Evolutionary conservation across 2,113 vertebrate genomes (phyloP).

Genomic region (Phylloscopus whistleri): DNA sequence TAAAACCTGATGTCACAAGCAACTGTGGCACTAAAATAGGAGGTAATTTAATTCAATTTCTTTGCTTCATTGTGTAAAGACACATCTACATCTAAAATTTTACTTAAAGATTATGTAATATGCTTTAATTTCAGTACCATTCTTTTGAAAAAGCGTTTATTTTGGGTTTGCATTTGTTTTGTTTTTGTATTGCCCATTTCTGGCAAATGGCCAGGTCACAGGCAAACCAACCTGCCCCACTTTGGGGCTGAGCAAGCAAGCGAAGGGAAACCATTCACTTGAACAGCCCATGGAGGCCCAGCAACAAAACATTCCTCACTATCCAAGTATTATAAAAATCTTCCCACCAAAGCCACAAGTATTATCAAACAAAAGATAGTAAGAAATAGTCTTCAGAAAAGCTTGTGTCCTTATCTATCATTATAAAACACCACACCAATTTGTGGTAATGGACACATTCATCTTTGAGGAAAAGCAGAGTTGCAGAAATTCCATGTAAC

Average conservation of each 20-base stretch:
- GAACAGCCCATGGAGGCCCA: neutral
- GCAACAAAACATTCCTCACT: neutral
- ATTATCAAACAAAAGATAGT: conserved; percentile 14
- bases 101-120: neutral
- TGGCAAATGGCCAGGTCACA: neutral
- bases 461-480: neutral
- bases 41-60: neutral
- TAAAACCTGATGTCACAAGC: neutral
- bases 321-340: neutral
- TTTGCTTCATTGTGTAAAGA: neutral
- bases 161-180: neutral
- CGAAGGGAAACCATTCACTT: neutral
- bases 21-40: neutral
- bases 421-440: neutral
- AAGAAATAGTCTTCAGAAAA: conserved; percentile 18
- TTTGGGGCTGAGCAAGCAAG: neutral
- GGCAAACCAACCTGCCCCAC: neutral
- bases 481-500: neutral
- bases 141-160: neutral
- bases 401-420: neutral
- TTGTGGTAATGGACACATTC: neutral
- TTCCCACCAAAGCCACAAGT: neutral
- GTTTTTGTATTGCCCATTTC: neutral
- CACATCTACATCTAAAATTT: neutral
- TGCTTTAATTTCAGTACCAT: neutral